A percentile compares a stretch with the other conserved stretches of the same genome.
Conservation (phyloP, 2,797 vertebrate genomes). For the Phoxinus dragarum region DNA sequence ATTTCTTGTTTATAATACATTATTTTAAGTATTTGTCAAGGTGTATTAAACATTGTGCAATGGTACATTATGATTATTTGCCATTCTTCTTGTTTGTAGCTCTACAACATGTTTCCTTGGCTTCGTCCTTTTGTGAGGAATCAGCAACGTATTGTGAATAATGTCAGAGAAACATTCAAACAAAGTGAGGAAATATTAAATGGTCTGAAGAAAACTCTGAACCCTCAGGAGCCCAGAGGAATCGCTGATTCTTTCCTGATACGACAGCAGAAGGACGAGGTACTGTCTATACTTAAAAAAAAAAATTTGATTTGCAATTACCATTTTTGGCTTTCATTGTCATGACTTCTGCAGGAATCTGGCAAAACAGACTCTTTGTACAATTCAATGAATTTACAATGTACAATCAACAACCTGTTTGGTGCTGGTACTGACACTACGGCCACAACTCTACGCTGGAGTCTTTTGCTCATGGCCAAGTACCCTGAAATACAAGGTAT, state of each 20-base stretch:
- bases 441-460: slow-evolving; percentile 69
- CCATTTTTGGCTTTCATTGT: not conserved
- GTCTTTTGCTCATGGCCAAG: slow-evolving; percentile 73
- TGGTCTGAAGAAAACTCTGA: slow-evolving; percentile 36
- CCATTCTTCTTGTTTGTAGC: slow-evolving; percentile 20
- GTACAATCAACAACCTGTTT: slow-evolving; percentile 68
- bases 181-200: not conserved
- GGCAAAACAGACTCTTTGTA: slow-evolving; percentile 14
- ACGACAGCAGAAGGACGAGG: slow-evolving; percentile 30
- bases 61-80: not conserved
- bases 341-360: slow-evolving; percentile 25
- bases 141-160: slow-evolving; percentile 31
- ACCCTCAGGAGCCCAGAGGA: slow-evolving; percentile 52
- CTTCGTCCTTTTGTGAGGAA: slow-evolving; percentile 43
- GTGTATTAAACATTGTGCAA: not conserved
- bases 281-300: not conserved
- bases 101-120: slow-evolving; percentile 65
- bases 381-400: slow-evolving; percentile 48
- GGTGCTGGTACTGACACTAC: slow-evolving; percentile 74
- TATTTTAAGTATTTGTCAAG: not conserved
- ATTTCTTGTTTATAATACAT: too few relatives aligned
- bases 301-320: too few relatives aligned
- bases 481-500: slow-evolving; percentile 74
- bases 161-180: slow-evolving; percentile 13
- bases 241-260: slow-evolving; percentile 58